A percentile compares a stretch with the other conserved stretches of the same genome.
These are phyloP conservation scores for Himalopsyche japonica DNA, from an alignment of 2,888 invertebrate genomes.

Conservation along the genomic window DNA sequence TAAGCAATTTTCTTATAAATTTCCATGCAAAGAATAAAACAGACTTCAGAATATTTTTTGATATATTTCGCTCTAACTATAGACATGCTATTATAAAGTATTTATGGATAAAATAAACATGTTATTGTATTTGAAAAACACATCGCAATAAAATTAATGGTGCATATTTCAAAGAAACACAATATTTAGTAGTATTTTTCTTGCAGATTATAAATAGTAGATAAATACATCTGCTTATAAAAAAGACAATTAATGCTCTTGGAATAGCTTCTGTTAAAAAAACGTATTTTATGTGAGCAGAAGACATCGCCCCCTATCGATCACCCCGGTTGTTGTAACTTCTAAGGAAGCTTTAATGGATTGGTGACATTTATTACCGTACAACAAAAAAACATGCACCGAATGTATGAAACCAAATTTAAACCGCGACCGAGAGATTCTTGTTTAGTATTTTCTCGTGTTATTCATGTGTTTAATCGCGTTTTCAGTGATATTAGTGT, in stretches of 20 bases:
- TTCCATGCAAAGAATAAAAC: too few species aligned
- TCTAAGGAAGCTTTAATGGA: constrained; percentile 35
- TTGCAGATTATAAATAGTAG: background rate
- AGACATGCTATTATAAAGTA: too few species aligned
- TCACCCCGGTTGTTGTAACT: constrained; percentile 23
- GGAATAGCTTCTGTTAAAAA: background rate
- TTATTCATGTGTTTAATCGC: background rate
- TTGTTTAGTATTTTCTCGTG: background rate
- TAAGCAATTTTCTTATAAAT: too few species aligned
- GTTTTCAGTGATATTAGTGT: background rate
- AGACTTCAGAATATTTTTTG: too few species aligned
- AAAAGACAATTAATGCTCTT: background rate
- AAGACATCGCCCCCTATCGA: constrained; percentile 22
- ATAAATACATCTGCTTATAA: background rate
- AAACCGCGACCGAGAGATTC: constrained; percentile 25
- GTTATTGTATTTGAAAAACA: background rate
- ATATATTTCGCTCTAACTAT: too few species aligned
- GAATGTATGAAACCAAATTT: constrained; percentile 32
- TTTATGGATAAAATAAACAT: background rate
- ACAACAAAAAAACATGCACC: constrained; percentile 31
- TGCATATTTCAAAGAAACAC: background rate
- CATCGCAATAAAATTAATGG: background rate
- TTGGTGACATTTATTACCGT: constrained; percentile 41
- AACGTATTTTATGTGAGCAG: background rate
- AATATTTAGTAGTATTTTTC: background rate